Percentiles rank a stretch among this genome's conserved stretches.
phyloP scores from a whole-genome alignment of 2,797 vertebrate species.

The Glyptemys insculpta region DNA sequence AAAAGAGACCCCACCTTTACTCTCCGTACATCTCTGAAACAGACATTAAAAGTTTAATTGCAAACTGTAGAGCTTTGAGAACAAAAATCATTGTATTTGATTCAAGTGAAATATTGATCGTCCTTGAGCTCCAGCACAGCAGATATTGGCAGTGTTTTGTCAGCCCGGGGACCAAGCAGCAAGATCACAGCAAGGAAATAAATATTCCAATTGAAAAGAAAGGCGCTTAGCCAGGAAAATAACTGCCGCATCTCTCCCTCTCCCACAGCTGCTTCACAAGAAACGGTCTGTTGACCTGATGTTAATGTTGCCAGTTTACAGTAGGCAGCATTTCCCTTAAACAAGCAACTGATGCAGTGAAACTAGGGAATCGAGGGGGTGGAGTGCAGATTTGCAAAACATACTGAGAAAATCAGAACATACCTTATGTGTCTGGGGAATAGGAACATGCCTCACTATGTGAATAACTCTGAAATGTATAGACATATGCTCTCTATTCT shows the following conservation, averaged over 20 bases:
- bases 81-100: slow-evolving; percentile 69
- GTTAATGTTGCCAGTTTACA: slow-evolving; percentile 43
- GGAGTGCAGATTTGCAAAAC: slow-evolving; percentile 71
- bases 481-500: slow-evolving; percentile 63
- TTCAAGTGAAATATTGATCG: slow-evolving; percentile 61
- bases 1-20: slow-evolving; percentile 31
- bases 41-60: slow-evolving; percentile 61
- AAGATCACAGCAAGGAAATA: slow-evolving; percentile 69
- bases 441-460: slow-evolving; percentile 66
- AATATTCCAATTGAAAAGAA: slow-evolving; percentile 60
- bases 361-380: slow-evolving; percentile 45
- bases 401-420: slow-evolving; percentile 67
- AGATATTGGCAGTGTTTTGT: slow-evolving; percentile 71
- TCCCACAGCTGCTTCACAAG: slow-evolving; percentile 48
- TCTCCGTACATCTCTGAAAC: slow-evolving; percentile 22
- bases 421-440: slow-evolving; percentile 63
- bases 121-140: slow-evolving; percentile 51
- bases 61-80: slow-evolving; percentile 66
- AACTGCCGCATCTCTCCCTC: slow-evolving; percentile 18
- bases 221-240: slow-evolving; percentile 36
- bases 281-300: slow-evolving; percentile 66
- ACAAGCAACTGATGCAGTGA: slow-evolving; percentile 55
- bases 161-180: slow-evolving; percentile 45
- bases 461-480: slow-evolving; percentile 72
- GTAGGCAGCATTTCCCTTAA: slow-evolving; percentile 55